Evolutionary conservation across 2,888 invertebrate species (phyloP).

Genomic region (Eristalinus sepulchralis): DNA sequence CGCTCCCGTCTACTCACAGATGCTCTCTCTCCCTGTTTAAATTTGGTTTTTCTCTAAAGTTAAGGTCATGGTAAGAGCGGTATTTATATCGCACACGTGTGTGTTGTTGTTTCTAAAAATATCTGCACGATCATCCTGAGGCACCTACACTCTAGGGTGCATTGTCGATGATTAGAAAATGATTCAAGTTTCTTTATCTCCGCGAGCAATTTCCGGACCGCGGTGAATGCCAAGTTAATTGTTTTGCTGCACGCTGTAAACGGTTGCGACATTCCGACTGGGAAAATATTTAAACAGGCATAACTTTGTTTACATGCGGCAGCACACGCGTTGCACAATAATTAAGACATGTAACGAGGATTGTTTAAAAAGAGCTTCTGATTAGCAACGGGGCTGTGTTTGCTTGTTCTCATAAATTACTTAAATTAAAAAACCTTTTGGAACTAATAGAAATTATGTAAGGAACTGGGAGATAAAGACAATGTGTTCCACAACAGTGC

Average conservation of each 20-base stretch:
- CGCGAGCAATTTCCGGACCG: neutral
- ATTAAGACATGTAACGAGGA: neutral
- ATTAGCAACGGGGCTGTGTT: neutral
- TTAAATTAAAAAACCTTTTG: neutral
- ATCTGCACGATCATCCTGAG: neutral
- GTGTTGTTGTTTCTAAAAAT: neutral
- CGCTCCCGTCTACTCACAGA: neutral
- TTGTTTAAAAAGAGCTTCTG: neutral
- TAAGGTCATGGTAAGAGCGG: neutral
- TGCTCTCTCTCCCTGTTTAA: neutral
- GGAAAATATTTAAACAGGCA: neutral
- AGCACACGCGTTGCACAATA: neutral
- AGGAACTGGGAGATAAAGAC: too few species aligned
- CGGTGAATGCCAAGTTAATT: neutral
- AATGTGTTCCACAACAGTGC: too few species aligned
- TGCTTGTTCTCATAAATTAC: too few species aligned
- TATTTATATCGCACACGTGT: neutral
- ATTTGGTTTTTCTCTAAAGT: neutral
- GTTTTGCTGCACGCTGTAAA: neutral
- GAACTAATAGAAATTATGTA: too few species aligned
- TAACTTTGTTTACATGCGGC: neutral
- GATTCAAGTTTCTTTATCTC: neutral
- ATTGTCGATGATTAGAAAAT: neutral
- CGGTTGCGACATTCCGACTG: neutral
- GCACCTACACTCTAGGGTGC: neutral